Percentiles rank a stretch among this genome's conserved stretches.
Conservation (phyloP, 1,140 invertebrate species). For the Bombyx mandarina region DNA sequence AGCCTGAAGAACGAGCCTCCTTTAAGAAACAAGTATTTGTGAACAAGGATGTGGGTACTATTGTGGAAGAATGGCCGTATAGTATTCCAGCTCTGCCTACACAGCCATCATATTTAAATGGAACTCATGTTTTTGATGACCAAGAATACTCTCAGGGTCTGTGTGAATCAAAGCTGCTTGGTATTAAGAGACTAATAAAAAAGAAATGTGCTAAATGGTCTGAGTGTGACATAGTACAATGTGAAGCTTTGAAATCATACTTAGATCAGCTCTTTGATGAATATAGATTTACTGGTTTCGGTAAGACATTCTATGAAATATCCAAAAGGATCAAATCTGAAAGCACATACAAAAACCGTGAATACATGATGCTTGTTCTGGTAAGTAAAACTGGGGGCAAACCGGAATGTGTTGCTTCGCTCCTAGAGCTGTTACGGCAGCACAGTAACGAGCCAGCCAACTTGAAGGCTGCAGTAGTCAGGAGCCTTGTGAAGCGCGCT, state of each 20-base stretch:
- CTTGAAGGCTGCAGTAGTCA: conserved; percentile 32
- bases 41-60: conserved; percentile 12
- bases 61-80: conserved; percentile 15
- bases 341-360: conserved; percentile 27
- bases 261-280: conserved; percentile 34
- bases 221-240: background rate
- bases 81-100: conserved; percentile 5
- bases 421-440: conserved; percentile 25
- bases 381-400: conserved; percentile 44
- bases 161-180: background rate
- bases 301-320: conserved; percentile 33
- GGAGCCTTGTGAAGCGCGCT: conserved; percentile 36
- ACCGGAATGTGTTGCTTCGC: conserved; percentile 21
- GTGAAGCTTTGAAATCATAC: background rate
- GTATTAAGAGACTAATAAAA: background rate
- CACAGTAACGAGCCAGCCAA: conserved; percentile 36
- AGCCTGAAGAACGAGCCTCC: conserved; percentile 7
- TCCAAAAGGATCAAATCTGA: conserved; percentile 25
- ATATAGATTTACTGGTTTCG: conserved; percentile 37
- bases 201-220: background rate
- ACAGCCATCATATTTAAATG: background rate
- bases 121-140: conserved; percentile 7
- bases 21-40: conserved; percentile 22
- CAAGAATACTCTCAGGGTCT: background rate
- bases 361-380: conserved; percentile 44